phyloP scores from a whole-genome alignment of 2,797 vertebrate species.

The Pseudopleuronectes americanus region DNA sequence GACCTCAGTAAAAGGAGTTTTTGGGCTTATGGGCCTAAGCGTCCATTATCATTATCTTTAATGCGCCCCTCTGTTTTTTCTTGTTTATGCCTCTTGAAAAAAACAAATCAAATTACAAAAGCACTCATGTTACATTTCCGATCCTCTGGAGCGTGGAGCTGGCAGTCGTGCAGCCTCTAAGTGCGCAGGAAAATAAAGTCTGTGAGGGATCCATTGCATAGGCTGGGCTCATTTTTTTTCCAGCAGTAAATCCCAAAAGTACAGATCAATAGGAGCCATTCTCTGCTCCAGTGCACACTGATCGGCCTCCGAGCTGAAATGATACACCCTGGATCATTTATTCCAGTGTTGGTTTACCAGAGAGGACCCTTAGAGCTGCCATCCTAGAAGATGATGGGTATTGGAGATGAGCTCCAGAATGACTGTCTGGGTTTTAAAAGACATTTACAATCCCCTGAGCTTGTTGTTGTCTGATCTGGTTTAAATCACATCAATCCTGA shows the following conservation, averaged over 20 bases:
- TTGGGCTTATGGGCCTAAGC: neutral
- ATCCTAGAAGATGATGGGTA: slow-evolving; percentile 26
- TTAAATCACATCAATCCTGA: slow-evolving; percentile 10
- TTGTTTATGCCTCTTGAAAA: slow-evolving; percentile 22
- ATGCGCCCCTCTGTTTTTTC: slow-evolving; percentile 14
- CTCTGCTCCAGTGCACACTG: slow-evolving; percentile 54
- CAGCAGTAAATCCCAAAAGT: slow-evolving; percentile 56
- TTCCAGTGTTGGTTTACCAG: slow-evolving; percentile 59
- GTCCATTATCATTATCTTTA: neutral
- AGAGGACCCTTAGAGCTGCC: slow-evolving; percentile 27
- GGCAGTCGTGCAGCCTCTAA: slow-evolving; percentile 21
- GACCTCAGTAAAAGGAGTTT: neutral
- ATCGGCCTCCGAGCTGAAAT: slow-evolving; percentile 56
- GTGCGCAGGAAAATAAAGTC: slow-evolving; percentile 27
- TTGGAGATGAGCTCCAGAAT: slow-evolving; percentile 34
- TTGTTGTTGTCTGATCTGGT: neutral
- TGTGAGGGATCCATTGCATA: slow-evolving; percentile 58
- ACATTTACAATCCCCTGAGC: neutral
- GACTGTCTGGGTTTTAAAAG: neutral
- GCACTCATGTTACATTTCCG: slow-evolving; percentile 44
- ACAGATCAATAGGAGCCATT: slow-evolving; percentile 56
- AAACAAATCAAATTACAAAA: slow-evolving; percentile 57
- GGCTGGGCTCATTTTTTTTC: slow-evolving; percentile 35
- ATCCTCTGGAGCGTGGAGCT: slow-evolving; percentile 19
- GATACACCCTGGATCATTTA: slow-evolving; percentile 49